Conservation (phyloP, 2,113 vertebrate genomes). For the Greenwoodochromis staneri region DNA sequence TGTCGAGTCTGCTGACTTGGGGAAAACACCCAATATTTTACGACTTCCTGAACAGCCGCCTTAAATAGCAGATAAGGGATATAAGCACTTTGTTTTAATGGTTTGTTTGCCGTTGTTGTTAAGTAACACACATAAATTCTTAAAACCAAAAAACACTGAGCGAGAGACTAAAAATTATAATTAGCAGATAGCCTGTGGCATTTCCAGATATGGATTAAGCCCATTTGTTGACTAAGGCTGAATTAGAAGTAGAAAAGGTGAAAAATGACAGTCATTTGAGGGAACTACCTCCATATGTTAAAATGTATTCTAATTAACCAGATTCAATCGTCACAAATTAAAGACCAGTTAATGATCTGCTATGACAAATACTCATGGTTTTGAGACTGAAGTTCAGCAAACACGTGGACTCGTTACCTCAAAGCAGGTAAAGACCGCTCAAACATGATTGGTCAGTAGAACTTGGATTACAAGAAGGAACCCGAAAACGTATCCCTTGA, state of each 20-base stretch:
- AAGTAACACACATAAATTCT: background rate
- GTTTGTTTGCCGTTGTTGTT: background rate
- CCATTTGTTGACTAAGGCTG: background rate
- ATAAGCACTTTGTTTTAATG: background rate
- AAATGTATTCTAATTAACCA: background rate
- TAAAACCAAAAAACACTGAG: background rate
- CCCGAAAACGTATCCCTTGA: background rate
- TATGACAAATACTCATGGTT: background rate
- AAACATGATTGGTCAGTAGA: background rate
- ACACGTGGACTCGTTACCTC: background rate
- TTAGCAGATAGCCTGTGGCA: background rate
- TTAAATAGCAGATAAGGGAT: background rate
- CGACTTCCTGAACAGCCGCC: background rate
- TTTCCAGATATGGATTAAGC: background rate
- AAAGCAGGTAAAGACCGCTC: background rate
- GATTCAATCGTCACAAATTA: background rate
- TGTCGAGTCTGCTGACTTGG: background rate
- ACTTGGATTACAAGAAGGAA: background rate
- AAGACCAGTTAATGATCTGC: background rate
- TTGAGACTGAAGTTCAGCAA: background rate
- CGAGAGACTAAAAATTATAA: background rate
- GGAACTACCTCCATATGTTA: background rate
- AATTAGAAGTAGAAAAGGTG: background rate
- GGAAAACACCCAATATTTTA: background rate
- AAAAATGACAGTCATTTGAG: background rate